Percentiles rank a stretch among this genome's conserved stretches.
Conservation (phyloP, 1,140 invertebrate species). For the Pseudomyrmex sp. region DNA sequence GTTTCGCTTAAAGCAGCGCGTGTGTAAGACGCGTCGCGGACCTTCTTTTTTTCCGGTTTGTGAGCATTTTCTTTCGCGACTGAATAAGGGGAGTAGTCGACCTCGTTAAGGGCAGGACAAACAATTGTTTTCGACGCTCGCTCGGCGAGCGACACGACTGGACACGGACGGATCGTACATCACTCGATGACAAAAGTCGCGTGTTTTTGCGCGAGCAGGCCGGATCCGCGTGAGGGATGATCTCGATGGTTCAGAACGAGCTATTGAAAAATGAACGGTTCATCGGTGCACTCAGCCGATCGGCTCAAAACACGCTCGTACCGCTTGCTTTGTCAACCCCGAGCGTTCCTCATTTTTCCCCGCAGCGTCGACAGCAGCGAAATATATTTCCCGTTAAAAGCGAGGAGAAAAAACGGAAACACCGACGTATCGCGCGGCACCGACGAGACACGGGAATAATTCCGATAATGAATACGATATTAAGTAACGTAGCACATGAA, state of each 20-base stretch:
- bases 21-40: neutral
- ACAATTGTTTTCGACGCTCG: conserved; percentile 63
- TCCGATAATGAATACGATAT: conserved; percentile 63
- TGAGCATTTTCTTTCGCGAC: conserved; percentile 17
- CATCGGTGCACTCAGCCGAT: conserved; percentile 73
- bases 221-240: conserved; percentile 73
- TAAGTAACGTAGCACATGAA: conserved; percentile 49
- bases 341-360: conserved; percentile 22
- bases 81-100: conserved; percentile 16
- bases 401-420: conserved; percentile 15
- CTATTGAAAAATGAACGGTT: conserved; percentile 77
- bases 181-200: conserved; percentile 74
- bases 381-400: conserved; percentile 50
- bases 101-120: conserved; percentile 51
- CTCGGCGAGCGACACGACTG: conserved; percentile 46
- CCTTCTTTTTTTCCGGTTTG: neutral
- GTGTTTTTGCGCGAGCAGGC: conserved; percentile 68
- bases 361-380: conserved; percentile 25
- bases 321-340: conserved; percentile 57
- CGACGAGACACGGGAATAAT: conserved; percentile 55
- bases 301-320: conserved; percentile 63
- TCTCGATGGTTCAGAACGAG: conserved; percentile 66
- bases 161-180: conserved; percentile 67
- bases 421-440: neutral
- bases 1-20: neutral